Evolutionary conservation across 1,140 invertebrate genomes (phyloP), one percentile per base, ranked within the genome.

Genomic region (Pantala flavescens): DNA sequence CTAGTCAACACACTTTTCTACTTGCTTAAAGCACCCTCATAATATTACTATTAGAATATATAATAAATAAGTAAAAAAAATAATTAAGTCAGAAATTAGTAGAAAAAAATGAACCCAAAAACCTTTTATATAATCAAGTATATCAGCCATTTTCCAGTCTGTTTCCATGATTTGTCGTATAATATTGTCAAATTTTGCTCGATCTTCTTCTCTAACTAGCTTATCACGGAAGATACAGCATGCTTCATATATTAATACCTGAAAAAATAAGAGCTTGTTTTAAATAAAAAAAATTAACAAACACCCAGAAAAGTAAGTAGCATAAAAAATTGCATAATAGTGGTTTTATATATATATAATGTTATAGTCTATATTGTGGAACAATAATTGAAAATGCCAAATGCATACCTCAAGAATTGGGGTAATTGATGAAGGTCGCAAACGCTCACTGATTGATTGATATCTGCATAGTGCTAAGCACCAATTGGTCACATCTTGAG

Each of bases 211-310:
- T 43, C 85, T 87, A 2, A 90, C 86, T 24, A 97, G 83, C 79
- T 90, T 87, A 79, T 96, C 93, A 76, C 86, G 85, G 82, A 97
- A 97, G 77, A 95, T 86, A 77, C 90, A 83, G 24, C 86, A 81
- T 7, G 90, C 89, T 86, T 97, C 95, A 79, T 92, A 89, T 55
- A 86, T 82, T 78, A 93, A 84, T 19, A 89, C 88, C 86, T 92
- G 79, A 72, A 86, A 82, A 70, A 36, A 36, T 36, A 9, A 36
- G 9, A 36, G 28, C 3, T 36, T 5, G 9, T 36, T 36, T 36
- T 36, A 5, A 9, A 36, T 2, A 36, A 36, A 9, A 36, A 36
- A 36, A 36, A 2, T 36, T 2, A 5, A 36, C 28, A 36, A 36
- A 36, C 3, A 9, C n/a, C 28, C 28, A 36, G 28, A 36, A 36